A percentile compares a stretch with the other conserved stretches of the same genome.
Conservation (phyloP, 2,888 invertebrate species). For the Scaptomyza parva region DNA sequence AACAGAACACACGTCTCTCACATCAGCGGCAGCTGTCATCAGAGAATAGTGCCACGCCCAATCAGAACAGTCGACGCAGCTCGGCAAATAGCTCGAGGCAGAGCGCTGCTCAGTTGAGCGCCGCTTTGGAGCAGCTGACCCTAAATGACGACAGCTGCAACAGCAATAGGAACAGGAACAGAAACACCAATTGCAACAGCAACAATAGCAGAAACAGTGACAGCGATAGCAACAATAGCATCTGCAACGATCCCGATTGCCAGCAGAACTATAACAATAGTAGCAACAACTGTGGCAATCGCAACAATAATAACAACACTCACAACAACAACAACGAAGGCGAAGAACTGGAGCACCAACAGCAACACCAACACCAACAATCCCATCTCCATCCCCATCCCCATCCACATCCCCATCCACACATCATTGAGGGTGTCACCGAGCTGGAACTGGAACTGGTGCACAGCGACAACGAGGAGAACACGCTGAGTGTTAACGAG, state of each 20-base stretch:
- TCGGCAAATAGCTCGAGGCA: constrained; percentile 74
- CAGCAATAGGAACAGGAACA: constrained; percentile 45
- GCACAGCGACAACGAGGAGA: constrained; percentile 66
- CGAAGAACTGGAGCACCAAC: constrained; percentile 33
- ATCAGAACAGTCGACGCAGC: constrained; percentile 72
- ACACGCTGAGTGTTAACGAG: constrained; percentile 72
- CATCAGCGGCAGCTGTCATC: constrained; percentile 75
- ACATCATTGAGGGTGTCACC: constrained; percentile 53
- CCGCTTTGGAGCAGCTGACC: constrained; percentile 79
- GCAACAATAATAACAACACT: constrained; percentile 57
- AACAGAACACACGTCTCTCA: constrained; percentile 82
- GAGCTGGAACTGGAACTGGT: constrained; percentile 59
- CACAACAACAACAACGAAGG: constrained; percentile 61
- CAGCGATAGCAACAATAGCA: constrained; percentile 55
- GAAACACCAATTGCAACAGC: constrained; percentile 45
- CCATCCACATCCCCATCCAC: not conserved
- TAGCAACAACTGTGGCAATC: constrained; percentile 39
- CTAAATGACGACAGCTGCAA: constrained; percentile 55
- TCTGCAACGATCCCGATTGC: constrained; percentile 82
- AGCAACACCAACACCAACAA: constrained; percentile 27
- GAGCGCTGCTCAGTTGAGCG: constrained; percentile 67
- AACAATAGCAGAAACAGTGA: constrained; percentile 20
- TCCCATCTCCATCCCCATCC: not conserved
- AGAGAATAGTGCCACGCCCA: constrained; percentile 68
- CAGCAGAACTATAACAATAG: constrained; percentile 69